Evolutionary conservation across 2,797 vertebrate genomes (phyloP), one percentile per base, ranked within the genome.

Genomic region (Cyprinella venusta): DNA sequence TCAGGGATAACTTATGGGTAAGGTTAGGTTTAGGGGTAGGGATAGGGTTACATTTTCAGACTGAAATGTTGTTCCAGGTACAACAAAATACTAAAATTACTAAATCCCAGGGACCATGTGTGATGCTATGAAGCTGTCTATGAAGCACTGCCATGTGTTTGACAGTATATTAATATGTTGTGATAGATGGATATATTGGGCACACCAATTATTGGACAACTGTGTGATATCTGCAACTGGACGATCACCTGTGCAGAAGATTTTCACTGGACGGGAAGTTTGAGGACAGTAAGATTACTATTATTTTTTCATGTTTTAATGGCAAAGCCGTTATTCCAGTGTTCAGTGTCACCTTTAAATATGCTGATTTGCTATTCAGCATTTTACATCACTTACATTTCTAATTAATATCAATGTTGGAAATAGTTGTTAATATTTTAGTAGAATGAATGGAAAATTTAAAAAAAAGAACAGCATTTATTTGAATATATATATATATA

Each of bases 211-310:
- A 70, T 70, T 59, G 59, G 13, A 24, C 33, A 8, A 18, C 59
- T 6, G 24, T 18, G 16, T 18, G 8, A 19, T 36, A 63, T 63
- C 59, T 63, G 59, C 13, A 30, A 63, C 6, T 26, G 21, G 26
- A 26, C 36, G 5, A 21, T 8, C 30, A 30, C 18, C 18, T 52
- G 8, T 33, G 26, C 48, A 36, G 19, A 26, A 52, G 45, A 54
- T 45, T 48, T 65, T 78, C 18, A 50, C 24, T 52, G 24, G 61
- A 74, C 33, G 56, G 54, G 21, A 75, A n/a, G 19, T 75, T n/a
- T 56, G 33, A 56, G 71, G 71, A 36, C 48, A 8, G 26, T 54
- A 50, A 18, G 69, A 70, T 70, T 40, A 40, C 6, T 40, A 40
- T 69, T 48, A 3, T 56, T 54, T 7, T 16, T 8, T n/a, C 1